Evolutionary conservation across 1,140 invertebrate genomes (phyloP), one percentile per base, ranked within the genome.

Genomic region (Choristoneura fumiferana): DNA sequence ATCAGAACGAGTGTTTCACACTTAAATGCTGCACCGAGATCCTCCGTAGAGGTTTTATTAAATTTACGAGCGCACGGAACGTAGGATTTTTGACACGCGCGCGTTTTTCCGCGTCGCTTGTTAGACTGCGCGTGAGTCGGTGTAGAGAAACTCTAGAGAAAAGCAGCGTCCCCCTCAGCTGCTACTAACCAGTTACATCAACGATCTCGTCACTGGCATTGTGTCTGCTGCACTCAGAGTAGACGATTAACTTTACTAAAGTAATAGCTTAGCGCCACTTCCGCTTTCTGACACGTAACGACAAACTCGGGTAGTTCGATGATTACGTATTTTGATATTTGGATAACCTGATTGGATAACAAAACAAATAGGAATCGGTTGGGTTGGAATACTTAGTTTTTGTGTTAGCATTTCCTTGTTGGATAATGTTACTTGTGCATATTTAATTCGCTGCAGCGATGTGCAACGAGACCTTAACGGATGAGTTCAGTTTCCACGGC

Each of bases 131-230:
- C 66, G 56, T 37, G 78, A 74, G 77, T 67, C 65, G 49, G 29
- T 52, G 37, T 57, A 67, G 84, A 75, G 82, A 87, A 87, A 87
- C 82, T 82, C 68, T 64, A 84, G 77, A 87, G 84, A 83, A 85
- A 87, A 82, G 81, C 81, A 69, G 63, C 71, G 75, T 73, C 57
- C 66, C 63, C 65, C 49, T 37, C 60, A 60, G 65, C 69, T n/a
- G n/a, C n/a, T n/a, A n/a, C n/a, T n/a, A 74, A 67, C 56, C 65
- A 69, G 79, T 87, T 87, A 85, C 82, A 85, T 87, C 82, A 85
- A 77, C 73, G 70, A n/a, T n/a, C 64, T 78, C 65, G 59, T 79
- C 70, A 69, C 45, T 68, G 63, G 60, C 76, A 68, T 76, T 65
- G n/a, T n/a, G n/a, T n/a, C n/a, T n/a, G n/a, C n/a, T n/a, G n/a